These are phyloP conservation scores for Plecturocebus donacophilus DNA, from an alignment of 2,113 vertebrate species.

Conservation along the genomic window DNA sequence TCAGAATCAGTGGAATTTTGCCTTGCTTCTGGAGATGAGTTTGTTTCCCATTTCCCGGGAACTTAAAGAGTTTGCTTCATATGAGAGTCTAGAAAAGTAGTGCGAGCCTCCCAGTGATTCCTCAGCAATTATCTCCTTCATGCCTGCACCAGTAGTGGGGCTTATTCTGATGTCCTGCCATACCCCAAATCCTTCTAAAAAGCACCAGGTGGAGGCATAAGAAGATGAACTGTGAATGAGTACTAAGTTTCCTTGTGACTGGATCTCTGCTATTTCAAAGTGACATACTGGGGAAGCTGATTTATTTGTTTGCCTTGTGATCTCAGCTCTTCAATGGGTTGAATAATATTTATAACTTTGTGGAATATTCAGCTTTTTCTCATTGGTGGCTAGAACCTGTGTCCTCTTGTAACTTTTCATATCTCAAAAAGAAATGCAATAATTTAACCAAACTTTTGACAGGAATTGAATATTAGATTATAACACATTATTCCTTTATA, in stretches of 20 bases:
- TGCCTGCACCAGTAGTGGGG: not conserved
- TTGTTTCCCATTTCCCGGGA: not conserved
- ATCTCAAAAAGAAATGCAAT: not conserved
- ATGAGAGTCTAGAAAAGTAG: not conserved
- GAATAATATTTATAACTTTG: not conserved
- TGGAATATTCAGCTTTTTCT: not conserved
- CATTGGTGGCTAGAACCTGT: not conserved
- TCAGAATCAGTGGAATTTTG: not conserved
- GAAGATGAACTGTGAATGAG: not conserved
- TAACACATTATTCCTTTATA: not conserved
- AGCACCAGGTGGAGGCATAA: not conserved
- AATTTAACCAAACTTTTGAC: not conserved
- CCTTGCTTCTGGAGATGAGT: not conserved
- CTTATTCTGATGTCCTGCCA: not conserved
- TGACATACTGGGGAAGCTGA: not conserved
- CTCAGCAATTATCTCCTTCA: not conserved
- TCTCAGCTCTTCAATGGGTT: not conserved
- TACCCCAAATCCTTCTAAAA: not conserved
- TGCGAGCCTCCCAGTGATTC: not conserved
- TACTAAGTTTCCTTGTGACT: not conserved
- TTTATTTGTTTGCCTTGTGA: not conserved
- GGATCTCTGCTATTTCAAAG: not conserved
- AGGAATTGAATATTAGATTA: not conserved
- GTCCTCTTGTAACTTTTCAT: not conserved
- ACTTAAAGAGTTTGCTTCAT: not conserved